Evolutionary conservation across 2,797 vertebrate species (phyloP).

Genomic region (Novumbra hubbsi): DNA sequence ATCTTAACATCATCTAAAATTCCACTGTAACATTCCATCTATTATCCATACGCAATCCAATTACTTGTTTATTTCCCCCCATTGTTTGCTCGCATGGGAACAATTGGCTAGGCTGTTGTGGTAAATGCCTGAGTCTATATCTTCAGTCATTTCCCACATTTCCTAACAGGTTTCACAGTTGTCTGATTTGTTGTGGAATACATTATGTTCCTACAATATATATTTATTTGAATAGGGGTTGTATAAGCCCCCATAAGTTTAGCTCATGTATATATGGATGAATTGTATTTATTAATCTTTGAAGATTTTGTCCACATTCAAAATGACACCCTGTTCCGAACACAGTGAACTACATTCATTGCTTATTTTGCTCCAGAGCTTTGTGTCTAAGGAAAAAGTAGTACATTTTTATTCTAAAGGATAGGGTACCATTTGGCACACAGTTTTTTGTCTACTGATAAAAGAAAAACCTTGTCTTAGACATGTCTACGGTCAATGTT

Average conservation of each 20-base stretch:
- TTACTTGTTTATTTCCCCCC: slow-evolving; percentile 14
- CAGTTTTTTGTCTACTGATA: background rate
- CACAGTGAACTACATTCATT: background rate
- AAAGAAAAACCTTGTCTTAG: background rate
- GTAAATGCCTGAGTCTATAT: background rate
- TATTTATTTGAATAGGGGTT: background rate
- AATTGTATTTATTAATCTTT: background rate
- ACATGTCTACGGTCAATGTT: background rate
- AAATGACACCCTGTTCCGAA: background rate
- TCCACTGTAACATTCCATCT: slow-evolving; percentile 13
- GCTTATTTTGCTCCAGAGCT: background rate
- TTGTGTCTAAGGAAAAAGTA: background rate
- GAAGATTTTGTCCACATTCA: background rate
- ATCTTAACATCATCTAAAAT: slow-evolving; percentile 6
- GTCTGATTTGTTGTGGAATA: slow-evolving; percentile 1
- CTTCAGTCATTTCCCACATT: background rate
- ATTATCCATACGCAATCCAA: slow-evolving; percentile 14
- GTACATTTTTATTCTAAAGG: background rate
- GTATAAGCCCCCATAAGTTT: background rate
- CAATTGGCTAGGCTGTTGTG: slow-evolving; percentile 5
- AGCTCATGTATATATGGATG: slow-evolving; percentile 1
- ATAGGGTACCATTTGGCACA: background rate
- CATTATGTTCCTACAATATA: slow-evolving; percentile 2
- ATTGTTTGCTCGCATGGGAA: slow-evolving; percentile 13
- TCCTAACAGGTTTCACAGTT: slow-evolving; percentile 9